phyloP scores from a whole-genome alignment of 1,140 invertebrate genomes.

The Heliothis virescens region DNA sequence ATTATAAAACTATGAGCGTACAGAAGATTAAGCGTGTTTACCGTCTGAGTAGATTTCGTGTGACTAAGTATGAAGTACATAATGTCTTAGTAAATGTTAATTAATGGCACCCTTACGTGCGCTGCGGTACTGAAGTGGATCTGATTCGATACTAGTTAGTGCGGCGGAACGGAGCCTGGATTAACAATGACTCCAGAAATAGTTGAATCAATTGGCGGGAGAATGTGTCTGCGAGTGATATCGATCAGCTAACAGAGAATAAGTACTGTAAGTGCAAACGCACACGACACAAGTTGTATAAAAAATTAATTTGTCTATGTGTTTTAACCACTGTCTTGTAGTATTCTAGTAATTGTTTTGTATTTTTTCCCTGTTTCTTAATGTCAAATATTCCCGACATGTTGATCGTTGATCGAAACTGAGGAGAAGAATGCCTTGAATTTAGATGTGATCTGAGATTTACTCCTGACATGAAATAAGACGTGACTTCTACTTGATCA shows the following conservation, averaged over 20 bases:
- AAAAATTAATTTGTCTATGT: no score
- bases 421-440: no score
- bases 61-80: constrained; percentile 15
- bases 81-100: constrained; percentile 41
- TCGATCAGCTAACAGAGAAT: constrained; percentile 30
- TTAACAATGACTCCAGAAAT: constrained; percentile 47
- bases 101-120: constrained; percentile 40
- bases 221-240: constrained; percentile 46
- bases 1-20: constrained; percentile 11
- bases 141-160: neutral
- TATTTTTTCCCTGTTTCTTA: no score
- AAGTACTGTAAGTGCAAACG: neutral
- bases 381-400: no score
- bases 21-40: constrained; percentile 18
- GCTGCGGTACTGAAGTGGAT: constrained; percentile 8
- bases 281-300: neutral
- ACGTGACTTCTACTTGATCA: neutral
- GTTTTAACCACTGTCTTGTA: no score
- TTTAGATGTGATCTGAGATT: no score
- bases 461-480: no score
- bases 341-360: no score
- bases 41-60: neutral
- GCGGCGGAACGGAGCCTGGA: neutral
- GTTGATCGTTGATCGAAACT: no score
- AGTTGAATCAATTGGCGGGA: constrained; percentile 46